These are phyloP conservation scores for Xestoiulus laeticollis DNA, from an alignment of 2,888 invertebrate species.

Conservation along the genomic window DNA sequence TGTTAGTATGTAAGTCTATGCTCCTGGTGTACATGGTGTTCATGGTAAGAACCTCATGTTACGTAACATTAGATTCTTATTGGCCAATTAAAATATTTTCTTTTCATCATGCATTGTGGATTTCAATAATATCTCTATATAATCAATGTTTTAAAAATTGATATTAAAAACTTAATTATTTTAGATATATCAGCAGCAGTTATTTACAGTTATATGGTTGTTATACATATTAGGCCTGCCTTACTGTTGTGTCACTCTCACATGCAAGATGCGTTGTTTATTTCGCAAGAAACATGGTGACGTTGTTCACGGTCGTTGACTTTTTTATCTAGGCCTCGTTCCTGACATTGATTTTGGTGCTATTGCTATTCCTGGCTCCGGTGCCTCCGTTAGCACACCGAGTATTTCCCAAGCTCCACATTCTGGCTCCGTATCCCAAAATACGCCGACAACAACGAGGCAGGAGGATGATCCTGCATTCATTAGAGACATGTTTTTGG, in stretches of 20 bases:
- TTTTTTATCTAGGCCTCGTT: conserved; percentile 59
- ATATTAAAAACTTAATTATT: too few relatives aligned
- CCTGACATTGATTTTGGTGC: conserved; percentile 83
- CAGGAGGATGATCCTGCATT: conserved; percentile 82
- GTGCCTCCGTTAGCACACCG: conserved; percentile 48
- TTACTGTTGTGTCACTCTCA: background rate
- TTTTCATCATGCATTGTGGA: too few relatives aligned
- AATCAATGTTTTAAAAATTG: too few relatives aligned
- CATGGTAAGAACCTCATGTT: too few relatives aligned
- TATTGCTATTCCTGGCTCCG: conserved; percentile 78
- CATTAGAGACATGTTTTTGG: conserved; percentile 85
- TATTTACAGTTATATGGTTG: too few relatives aligned
- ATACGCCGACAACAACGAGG: conserved; percentile 59
- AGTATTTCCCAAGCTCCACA: background rate
- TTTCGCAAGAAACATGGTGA: conserved; percentile 6
- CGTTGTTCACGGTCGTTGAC: conserved; percentile 16
- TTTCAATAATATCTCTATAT: too few relatives aligned
- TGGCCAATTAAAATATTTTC: too few relatives aligned
- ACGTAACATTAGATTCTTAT: too few relatives aligned
- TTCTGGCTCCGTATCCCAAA: background rate
- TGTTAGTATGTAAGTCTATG: too few relatives aligned
- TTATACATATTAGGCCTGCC: conserved; percentile 1
- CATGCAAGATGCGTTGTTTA: background rate
- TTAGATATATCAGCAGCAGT: too few relatives aligned
- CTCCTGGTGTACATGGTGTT: too few relatives aligned